Evolutionary conservation across 37 sponge, comb jelly and placozoan genomes (phyloP).

Genomic region (Cladorhizidae sp.): DNA sequence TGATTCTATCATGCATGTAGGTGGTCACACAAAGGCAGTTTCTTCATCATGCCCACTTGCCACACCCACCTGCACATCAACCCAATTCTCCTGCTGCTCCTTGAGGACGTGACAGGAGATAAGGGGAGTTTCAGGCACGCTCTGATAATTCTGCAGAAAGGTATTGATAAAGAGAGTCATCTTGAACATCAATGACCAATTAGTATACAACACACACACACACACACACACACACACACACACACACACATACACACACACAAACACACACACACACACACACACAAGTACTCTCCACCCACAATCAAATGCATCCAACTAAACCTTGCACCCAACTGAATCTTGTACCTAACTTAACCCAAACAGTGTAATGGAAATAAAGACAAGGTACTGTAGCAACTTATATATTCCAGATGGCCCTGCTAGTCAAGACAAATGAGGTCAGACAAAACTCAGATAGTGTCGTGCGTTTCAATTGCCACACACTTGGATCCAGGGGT

Average conservation of each 20-base stretch:
- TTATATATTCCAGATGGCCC: no score
- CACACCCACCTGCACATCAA: constrained; percentile 74
- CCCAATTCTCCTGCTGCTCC: constrained; percentile 87
- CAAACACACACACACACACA: no score
- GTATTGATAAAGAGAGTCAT: background rate
- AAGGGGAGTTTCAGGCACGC: constrained; percentile 88
- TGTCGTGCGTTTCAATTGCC: no score
- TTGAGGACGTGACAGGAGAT: constrained; percentile 68
- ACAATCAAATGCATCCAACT: no score
- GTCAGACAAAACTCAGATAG: no score
- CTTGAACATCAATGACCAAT: background rate
- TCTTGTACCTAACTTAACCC: no score
- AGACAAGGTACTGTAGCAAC: no score
- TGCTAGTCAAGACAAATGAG: no score
- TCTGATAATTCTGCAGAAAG: constrained; percentile 54
- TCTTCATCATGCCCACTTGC: background rate
- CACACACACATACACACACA: no score
- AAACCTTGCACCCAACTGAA: no score
- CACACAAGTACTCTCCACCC: no score
- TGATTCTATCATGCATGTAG: background rate
- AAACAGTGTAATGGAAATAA: no score
- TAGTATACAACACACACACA: background rate
- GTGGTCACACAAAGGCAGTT: background rate
- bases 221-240: background rate
- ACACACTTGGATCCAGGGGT: constrained; percentile 85